Base-by-base conservation (phyloP, 2,888 invertebrate species). In the Ormyrus labotus region DNA sequence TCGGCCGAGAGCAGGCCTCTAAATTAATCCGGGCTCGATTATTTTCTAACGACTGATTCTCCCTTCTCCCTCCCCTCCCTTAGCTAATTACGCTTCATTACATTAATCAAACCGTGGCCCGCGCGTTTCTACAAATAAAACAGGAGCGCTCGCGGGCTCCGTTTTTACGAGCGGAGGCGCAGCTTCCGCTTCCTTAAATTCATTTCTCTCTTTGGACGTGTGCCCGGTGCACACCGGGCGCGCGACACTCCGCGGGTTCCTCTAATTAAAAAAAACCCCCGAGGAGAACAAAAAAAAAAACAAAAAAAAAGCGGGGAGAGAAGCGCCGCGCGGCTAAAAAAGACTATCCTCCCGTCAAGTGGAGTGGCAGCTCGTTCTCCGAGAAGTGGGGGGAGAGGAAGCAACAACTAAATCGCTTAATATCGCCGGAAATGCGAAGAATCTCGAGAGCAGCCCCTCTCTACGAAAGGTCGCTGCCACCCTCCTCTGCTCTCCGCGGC, bases 371-470 rank as follows among this genome's bases (percentile, higher is more conserved):
- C 68, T 71, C 50, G 34, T 3, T 34, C 34, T 34, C 11, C 5
- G 75, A 65, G 64, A 60, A 55, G 60, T 13, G 9, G 53, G 60
- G 13, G 51, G 13, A 34, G 13, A 34, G 63, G 11, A 34, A 34
- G 63, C 57, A 68, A 69, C 74, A 61, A 63, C 71, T 65, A 72
- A 78, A 78, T 76, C 69, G 78, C 78, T 80, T 83, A 83, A 82
- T 83, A 80, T 82, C 69, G 68, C 82, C 84, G 83, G 83, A 84
- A 84, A 82, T 58, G 81, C 74, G 67, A 82, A 74, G 82, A 82
- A 83, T 83, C 81, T 81, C 51, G 65, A 63, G 71, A 64, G 77
- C 47, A 13, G 45, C 63, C 8, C 53, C 72, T n/a, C 73, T 64
- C 73, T 64, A 7, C 45, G 55, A 19, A 72, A 72, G 71, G 61